phyloP scores from a whole-genome alignment of 2,113 vertebrate genomes.

The Orcinus orca region DNA sequence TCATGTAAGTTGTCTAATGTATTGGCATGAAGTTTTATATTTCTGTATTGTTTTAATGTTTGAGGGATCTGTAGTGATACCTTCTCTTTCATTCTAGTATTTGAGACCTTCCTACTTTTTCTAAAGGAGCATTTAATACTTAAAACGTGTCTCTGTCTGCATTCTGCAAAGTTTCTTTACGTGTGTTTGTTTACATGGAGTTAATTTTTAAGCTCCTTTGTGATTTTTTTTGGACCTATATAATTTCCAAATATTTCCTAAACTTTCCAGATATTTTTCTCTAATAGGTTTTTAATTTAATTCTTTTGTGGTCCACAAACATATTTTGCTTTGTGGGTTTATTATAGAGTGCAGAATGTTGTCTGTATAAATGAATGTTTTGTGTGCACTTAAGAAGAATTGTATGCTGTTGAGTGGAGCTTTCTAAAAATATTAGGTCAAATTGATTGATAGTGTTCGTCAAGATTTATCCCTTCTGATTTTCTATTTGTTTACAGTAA shows the following conservation, averaged over 20 bases:
- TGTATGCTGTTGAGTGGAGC: neutral
- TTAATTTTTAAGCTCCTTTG: constrained; percentile 12
- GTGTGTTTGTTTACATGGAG: neutral
- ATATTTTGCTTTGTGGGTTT: neutral
- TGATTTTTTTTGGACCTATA: neutral
- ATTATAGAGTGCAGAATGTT: neutral
- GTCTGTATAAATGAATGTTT: neutral
- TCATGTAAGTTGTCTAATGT: neutral
- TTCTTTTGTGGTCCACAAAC: neutral
- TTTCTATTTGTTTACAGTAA: neutral
- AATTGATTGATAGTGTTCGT: neutral
- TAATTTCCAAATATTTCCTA: constrained; percentile 12
- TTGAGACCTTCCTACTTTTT: neutral
- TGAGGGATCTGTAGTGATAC: neutral
- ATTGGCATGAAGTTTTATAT: neutral
- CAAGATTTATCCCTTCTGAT: neutral
- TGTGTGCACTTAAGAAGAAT: neutral
- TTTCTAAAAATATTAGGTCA: constrained; percentile 16
- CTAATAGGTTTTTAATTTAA: neutral
- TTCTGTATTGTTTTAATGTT: neutral
- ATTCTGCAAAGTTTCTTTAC: neutral
- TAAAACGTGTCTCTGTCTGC: neutral
- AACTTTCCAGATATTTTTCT: neutral
- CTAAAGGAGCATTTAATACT: neutral
- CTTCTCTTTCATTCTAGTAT: neutral